These are phyloP conservation scores for Peribatodes rhomboidaria DNA, from an alignment of 2,888 invertebrate species.

Conservation along the genomic window DNA sequence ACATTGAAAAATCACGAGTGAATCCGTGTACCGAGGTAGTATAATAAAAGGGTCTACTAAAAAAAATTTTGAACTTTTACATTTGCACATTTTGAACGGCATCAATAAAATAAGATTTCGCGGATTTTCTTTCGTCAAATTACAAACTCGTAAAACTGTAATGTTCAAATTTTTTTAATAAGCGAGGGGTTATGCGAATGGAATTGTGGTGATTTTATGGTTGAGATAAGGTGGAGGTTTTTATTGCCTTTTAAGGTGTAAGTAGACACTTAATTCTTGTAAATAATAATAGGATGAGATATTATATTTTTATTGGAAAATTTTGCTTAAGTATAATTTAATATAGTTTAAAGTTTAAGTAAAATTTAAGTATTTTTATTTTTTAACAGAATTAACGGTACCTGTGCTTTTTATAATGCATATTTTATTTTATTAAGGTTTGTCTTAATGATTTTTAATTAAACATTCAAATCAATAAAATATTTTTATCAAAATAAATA, in stretches of 20 bases:
- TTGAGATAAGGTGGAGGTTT: slow-evolving; percentile 6
- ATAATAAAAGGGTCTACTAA: not conserved
- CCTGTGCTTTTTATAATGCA: too few relatives aligned
- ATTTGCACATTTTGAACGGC: slow-evolving; percentile 20
- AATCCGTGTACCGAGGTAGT: not conserved
- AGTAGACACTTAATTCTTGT: not conserved
- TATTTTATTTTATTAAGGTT: too few relatives aligned
- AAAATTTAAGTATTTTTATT: too few relatives aligned
- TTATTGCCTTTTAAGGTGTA: not conserved
- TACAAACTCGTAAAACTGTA: slow-evolving; percentile 22
- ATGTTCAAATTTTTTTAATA: slow-evolving; percentile 16
- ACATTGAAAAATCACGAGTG: not conserved
- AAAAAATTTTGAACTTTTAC: slow-evolving; percentile 28
- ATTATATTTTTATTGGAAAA: too few relatives aligned
- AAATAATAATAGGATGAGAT: not conserved
- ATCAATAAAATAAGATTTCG: slow-evolving; percentile 29
- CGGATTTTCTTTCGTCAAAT: slow-evolving; percentile 27
- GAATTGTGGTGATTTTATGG: slow-evolving; percentile 7
- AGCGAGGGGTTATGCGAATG: slow-evolving; percentile 6
- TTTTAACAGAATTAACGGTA: too few relatives aligned
- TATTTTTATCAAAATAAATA: too few relatives aligned
- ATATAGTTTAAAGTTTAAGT: too few relatives aligned
- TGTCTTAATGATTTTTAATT: too few relatives aligned
- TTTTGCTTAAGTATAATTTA: too few relatives aligned
- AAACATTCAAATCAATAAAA: too few relatives aligned